These are phyloP conservation scores for Drosophila nigromelanica DNA, from an alignment of 1,140 invertebrate species.

Conservation along the genomic window DNA sequence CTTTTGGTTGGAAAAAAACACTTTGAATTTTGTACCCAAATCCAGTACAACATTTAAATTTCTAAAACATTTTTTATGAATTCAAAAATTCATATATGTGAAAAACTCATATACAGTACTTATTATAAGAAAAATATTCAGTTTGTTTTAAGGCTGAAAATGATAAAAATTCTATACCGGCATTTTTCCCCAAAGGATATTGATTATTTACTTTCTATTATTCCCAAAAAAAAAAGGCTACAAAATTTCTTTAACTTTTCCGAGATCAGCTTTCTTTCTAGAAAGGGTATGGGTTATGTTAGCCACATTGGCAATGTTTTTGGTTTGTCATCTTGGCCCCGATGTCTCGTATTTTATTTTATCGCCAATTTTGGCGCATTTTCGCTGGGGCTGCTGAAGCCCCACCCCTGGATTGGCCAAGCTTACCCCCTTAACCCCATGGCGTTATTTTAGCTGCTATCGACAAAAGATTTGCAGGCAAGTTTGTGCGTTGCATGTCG, in stretches of 20 bases:
- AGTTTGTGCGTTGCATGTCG: slow-evolving; percentile 27
- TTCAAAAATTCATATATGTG: too few relatives aligned
- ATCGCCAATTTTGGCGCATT: slow-evolving; percentile 74
- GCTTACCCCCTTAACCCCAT: slow-evolving; percentile 23
- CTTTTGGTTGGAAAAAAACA: too few relatives aligned
- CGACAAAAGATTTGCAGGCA: slow-evolving; percentile 35
- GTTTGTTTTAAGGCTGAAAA: too few relatives aligned
- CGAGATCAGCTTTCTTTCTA: neutral
- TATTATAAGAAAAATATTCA: too few relatives aligned
- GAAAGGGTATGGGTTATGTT: slow-evolving; percentile 30
- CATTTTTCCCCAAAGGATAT: neutral
- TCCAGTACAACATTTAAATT: too few relatives aligned
- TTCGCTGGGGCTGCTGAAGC: slow-evolving; percentile 8
- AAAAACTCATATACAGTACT: too few relatives aligned
- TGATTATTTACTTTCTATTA: neutral
- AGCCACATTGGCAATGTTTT: slow-evolving; percentile 37
- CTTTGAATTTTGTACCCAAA: too few relatives aligned
- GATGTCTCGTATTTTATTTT: slow-evolving; percentile 75
- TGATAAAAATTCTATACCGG: too few relatives aligned
- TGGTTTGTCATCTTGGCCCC: slow-evolving; percentile 57
- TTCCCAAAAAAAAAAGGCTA: too few relatives aligned
- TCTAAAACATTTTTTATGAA: too few relatives aligned
- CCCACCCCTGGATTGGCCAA: neutral
- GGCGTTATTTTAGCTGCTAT: slow-evolving; percentile 27
- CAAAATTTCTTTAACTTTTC: neutral